These are phyloP conservation scores for Drosophila obscura DNA, from an alignment of 1,140 invertebrate species.

Conservation along the genomic window DNA sequence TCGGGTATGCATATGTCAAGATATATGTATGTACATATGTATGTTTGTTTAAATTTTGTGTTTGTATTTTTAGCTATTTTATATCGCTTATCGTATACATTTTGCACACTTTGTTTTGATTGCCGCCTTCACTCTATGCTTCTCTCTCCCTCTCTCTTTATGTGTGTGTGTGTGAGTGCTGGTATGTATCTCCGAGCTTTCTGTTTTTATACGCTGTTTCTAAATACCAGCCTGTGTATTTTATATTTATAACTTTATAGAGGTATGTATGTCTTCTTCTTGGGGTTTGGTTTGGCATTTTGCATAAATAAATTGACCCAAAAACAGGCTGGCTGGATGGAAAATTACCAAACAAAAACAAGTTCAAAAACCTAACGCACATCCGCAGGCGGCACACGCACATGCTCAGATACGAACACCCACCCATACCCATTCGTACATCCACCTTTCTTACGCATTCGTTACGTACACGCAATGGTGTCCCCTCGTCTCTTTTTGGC, in stretches of 20 bases:
- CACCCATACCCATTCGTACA: conserved; percentile 26
- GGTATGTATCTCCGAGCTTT: conserved; percentile 29
- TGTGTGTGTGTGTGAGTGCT: conserved; percentile 2
- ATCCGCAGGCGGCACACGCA: conserved; percentile 21
- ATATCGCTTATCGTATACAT: conserved; percentile 50
- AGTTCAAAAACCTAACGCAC: conserved; percentile 61
- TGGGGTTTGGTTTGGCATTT: conserved; percentile 24
- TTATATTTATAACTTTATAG: conserved; percentile 31
- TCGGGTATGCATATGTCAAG: conserved; percentile 11
- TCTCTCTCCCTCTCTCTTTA: not conserved
- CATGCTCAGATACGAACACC: not conserved
- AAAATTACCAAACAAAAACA: conserved; percentile 56
- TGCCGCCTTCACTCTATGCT: conserved; percentile 38
- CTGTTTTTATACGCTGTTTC: conserved; percentile 71
- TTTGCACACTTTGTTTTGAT: conserved; percentile 78
- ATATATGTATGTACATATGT: conserved; percentile 3
- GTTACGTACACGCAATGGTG: conserved; percentile 77
- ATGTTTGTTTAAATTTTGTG: conserved; percentile 39
- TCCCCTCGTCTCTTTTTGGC: conserved; percentile 29
- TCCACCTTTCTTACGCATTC: conserved; percentile 27
- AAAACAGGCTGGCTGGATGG: conserved; percentile 53
- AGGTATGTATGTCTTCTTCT: conserved; percentile 19
- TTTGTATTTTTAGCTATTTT: conserved; percentile 55
- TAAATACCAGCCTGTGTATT: conserved; percentile 59
- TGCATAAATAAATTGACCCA: conserved; percentile 66